Evolutionary conservation across 2,888 invertebrate species (phyloP).

Genomic region (Acronicta leporina): DNA sequence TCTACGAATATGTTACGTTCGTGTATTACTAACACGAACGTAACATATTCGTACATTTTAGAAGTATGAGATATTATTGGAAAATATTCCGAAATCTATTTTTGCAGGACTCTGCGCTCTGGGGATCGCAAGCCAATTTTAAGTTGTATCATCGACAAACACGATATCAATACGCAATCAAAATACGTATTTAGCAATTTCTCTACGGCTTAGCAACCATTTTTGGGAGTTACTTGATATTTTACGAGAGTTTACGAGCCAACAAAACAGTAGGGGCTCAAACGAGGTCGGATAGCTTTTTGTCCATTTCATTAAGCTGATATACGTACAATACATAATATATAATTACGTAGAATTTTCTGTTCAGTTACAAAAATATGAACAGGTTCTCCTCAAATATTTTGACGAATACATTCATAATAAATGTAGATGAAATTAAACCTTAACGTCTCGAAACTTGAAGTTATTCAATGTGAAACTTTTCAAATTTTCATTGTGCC

Average conservation of each 20-base stretch:
- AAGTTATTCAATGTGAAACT: constrained; percentile 59
- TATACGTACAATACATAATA: constrained; percentile 4
- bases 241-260: constrained; percentile 21
- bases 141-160: constrained; percentile 34
- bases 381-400: constrained; percentile 12
- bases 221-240: constrained; percentile 26
- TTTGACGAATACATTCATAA: constrained; percentile 39
- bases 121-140: constrained; percentile 49
- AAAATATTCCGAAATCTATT: constrained; percentile 40
- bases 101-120: constrained; percentile 26
- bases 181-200: constrained; percentile 32
- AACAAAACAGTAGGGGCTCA: constrained; percentile 15
- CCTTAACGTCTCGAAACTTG: constrained; percentile 54
- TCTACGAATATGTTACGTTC: too few species aligned
- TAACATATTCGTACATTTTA: constrained; percentile 41
- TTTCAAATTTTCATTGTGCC: constrained; percentile 67
- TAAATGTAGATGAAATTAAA: constrained; percentile 65
- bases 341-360: constrained; percentile 12
- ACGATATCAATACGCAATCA: constrained; percentile 38
- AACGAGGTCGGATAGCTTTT: constrained; percentile 25
- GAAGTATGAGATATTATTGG: constrained; percentile 27
- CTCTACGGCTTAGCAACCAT: constrained; percentile 31
- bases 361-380: constrained; percentile 20
- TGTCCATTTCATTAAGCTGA: constrained; percentile 6
- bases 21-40: constrained; percentile 40